Evolutionary conservation across 1,140 invertebrate species (phyloP).

Genomic region (Ceratina australensis): DNA sequence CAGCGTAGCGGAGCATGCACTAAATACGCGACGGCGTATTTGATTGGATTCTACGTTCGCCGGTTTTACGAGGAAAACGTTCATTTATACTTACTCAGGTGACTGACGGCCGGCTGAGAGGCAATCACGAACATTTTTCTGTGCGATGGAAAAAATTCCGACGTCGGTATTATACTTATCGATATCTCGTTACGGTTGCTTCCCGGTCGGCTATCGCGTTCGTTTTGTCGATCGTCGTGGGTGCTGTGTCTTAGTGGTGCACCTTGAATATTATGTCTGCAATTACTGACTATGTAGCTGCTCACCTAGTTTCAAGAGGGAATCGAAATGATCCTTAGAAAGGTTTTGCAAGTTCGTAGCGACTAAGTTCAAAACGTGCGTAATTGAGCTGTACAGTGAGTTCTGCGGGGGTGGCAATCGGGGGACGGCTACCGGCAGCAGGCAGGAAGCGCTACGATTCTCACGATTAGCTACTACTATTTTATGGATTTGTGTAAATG

Average conservation of each 20-base stretch:
- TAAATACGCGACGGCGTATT: background rate
- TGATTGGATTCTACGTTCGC: background rate
- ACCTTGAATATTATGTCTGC: conserved; percentile 68
- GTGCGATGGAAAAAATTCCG: conserved; percentile 65
- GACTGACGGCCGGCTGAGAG: conserved; percentile 64
- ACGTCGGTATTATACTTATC: conserved; percentile 72
- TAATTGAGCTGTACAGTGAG: too few species aligned
- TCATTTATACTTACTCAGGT: conserved; percentile 68
- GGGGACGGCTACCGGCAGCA: background rate
- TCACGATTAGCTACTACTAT: background rate
- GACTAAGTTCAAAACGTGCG: too few species aligned
- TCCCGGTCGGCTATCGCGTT: conserved; percentile 19
- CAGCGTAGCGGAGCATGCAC: background rate
- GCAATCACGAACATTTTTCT: conserved; percentile 70
- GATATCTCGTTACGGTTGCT: conserved; percentile 69
- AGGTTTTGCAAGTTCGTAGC: background rate
- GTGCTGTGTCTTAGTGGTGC: conserved; percentile 45
- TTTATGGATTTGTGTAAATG: background rate
- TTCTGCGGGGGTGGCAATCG: background rate
- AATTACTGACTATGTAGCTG: conserved; percentile 71
- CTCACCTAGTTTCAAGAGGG: conserved; percentile 61
- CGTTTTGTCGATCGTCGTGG: conserved; percentile 46
- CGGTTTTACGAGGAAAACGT: background rate
- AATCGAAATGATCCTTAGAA: conserved; percentile 27
- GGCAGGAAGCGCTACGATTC: background rate